Evolutionary conservation across 2,888 invertebrate species (phyloP), one percentile per base, ranked within the genome.

Genomic region (Nemotelus pantherinus): DNA sequence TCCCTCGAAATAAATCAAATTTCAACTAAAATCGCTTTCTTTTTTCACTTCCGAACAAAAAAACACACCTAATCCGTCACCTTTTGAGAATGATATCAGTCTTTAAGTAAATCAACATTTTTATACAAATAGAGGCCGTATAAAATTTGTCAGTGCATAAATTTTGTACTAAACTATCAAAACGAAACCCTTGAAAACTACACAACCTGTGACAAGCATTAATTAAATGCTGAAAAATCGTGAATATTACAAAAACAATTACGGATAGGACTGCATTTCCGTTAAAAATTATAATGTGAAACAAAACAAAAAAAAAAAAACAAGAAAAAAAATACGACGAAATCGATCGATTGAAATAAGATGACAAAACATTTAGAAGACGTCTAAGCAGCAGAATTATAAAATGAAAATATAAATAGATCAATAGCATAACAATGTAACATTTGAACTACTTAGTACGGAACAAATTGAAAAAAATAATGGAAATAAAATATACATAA

Each of bases 391-490:
- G 47, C 44, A 63, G 10, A 6, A n/a, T 10, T 10, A 63, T 43
- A 39, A 9, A 65, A 47, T 45, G 6, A 45, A 65, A 39, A 65
- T n/a, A 65, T 65, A 65, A 57, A 65, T 65, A 65, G 65, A 65
- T 65, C 65, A 65, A 65, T 65, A 65, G 47, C 65, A 47, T 47
- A 65, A 65, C 65, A 45, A 65, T 65, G 65, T 65, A 47, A 65
- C 47, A 65, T 65, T 65, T 65, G 65, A 65, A 71, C 41, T 43
- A 71, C 55, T 55, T 71, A 71, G 55, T 55, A 57, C 55, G 71
- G 57, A 71, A 71, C 44, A 71, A 71, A 53, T 65, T 65, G 65
- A 71, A 10, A 71, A 71, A 74, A 74, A 60, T 74, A 74, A 74
- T 50, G 55, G 41, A 58, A 5, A 55, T 7, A 3, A 72, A 57